Evolutionary conservation across 2,113 vertebrate genomes (phyloP).

Genomic region (Poecile atricapillus): DNA sequence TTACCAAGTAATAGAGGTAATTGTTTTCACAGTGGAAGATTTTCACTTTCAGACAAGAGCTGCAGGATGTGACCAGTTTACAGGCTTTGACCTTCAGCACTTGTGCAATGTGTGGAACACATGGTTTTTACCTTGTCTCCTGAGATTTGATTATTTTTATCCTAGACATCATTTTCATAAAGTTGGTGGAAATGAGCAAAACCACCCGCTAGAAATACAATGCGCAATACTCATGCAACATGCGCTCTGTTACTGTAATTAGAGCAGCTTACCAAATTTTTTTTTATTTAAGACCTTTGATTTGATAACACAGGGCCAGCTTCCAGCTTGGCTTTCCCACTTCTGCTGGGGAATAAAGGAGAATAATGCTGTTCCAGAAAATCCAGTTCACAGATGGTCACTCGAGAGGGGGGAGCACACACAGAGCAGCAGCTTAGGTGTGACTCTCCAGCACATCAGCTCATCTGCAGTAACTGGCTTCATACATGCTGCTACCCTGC

Average conservation of each 20-base stretch:
- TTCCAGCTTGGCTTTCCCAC: not conserved
- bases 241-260: not conserved
- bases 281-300: slow-evolving; percentile 8
- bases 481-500: not conserved
- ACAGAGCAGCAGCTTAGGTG: not conserved
- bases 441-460: not conserved
- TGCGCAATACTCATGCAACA: not conserved
- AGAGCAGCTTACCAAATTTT: not conserved
- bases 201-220: not conserved
- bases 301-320: not conserved
- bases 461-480: not conserved
- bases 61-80: not conserved
- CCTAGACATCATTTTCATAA: not conserved
- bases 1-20: not conserved
- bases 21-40: slow-evolving; percentile 46
- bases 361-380: not conserved
- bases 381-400: slow-evolving; percentile 10
- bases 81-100: slow-evolving; percentile 28
- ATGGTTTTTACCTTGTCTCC: not conserved
- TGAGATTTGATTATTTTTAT: not conserved
- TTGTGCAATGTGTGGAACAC: not conserved
- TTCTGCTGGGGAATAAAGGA: not conserved
- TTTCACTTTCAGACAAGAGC: not conserved
- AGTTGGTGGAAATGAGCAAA: not conserved
- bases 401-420: not conserved